Evolutionary conservation across 1,140 invertebrate species (phyloP).

Genomic region (Dysdera silvatica): DNA sequence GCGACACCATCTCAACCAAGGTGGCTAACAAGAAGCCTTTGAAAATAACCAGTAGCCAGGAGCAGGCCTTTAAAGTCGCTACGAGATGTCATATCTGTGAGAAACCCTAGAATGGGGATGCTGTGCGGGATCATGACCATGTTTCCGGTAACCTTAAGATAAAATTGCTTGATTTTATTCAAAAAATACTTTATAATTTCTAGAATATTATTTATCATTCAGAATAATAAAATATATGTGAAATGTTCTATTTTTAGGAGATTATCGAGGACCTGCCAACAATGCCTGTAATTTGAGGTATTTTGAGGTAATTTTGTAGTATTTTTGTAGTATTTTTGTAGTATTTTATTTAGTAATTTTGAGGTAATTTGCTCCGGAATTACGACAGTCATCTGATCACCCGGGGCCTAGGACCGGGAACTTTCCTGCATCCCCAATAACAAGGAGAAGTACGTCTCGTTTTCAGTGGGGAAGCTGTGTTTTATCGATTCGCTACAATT

Average conservation of each 20-base stretch:
- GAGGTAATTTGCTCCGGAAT: no score
- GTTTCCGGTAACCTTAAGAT: no score
- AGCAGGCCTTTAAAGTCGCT: neutral
- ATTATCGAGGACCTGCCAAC: neutral
- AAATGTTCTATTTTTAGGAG: no score
- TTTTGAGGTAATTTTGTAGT: neutral
- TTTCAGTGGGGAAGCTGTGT: neutral
- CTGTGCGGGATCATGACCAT: conserved; percentile 1
- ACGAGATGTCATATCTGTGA: neutral
- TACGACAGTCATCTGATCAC: neutral
- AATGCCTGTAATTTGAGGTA: neutral
- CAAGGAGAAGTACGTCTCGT: conserved; percentile 8
- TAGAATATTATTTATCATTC: no score
- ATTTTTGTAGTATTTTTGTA: neutral
- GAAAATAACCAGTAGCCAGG: neutral
- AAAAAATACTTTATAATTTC: no score
- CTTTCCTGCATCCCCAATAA: neutral
- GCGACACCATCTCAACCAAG: no score
- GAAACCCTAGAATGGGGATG: neutral
- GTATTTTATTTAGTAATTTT: no score
- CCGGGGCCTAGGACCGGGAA: neutral
- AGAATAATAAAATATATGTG: no score
- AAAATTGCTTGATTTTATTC: no score
- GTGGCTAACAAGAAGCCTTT: neutral
- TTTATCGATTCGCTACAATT: neutral